Evolutionary conservation across 2,797 vertebrate species (phyloP).

Genomic region (Poecile montanus): DNA sequence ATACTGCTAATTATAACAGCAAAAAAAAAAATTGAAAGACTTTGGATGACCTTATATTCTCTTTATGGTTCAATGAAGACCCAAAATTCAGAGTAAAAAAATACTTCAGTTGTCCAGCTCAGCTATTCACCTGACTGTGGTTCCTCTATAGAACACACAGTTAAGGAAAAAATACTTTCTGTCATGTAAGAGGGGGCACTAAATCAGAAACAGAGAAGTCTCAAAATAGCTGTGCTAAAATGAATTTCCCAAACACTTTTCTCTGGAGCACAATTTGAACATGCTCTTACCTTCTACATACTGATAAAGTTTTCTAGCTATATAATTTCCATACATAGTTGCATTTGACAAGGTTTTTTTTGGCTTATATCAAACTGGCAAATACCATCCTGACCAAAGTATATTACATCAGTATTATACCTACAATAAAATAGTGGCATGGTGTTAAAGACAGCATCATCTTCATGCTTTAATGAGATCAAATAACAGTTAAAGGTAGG

Average conservation of each 20-base stretch:
- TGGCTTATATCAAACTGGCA: slow-evolving; percentile 8
- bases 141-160: neutral
- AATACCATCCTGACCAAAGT: neutral
- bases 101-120: slow-evolving; percentile 14
- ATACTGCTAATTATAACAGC: slow-evolving; percentile 12
- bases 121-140: neutral
- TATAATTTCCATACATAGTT: neutral
- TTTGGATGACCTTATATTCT: neutral
- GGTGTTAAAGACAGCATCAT: neutral
- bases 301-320: neutral
- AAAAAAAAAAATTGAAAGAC: neutral
- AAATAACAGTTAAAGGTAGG: neutral
- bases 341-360: slow-evolving; percentile 15
- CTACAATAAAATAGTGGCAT: slow-evolving; percentile 2
- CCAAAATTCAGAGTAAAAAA: slow-evolving; percentile 33
- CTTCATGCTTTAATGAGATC: neutral
- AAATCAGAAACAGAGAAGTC: neutral
- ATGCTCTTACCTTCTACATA: neutral
- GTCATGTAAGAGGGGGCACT: neutral
- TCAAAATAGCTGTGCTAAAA: neutral
- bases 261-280: neutral
- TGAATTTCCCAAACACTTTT: neutral
- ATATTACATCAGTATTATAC: neutral
- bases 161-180: slow-evolving; percentile 6
- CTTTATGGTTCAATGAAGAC: neutral